Base-by-base conservation (phyloP, 2,888 invertebrate species). In the Diaperis boleti region DNA sequence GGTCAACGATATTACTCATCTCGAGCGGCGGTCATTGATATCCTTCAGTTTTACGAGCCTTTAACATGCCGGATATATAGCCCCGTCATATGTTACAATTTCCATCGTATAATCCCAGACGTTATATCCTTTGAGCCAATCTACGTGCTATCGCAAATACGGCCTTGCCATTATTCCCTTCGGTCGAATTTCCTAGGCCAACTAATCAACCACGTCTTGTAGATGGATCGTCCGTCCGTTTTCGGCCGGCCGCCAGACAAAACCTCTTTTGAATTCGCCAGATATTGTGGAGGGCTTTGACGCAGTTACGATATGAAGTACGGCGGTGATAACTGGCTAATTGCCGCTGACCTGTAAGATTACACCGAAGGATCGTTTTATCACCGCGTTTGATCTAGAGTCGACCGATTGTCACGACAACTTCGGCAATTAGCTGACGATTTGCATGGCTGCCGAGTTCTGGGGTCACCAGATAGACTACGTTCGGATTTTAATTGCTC, bases 191-290 rank as follows among this genome's bases (percentile, higher is more conserved):
- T 63, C 62, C 44, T 42, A 63, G 62, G 57, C 61, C 67, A 63
- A 66, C 69, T 73, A 73, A 73, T 73, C 72, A 73, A 70, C 71
- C 71, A 72, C 68, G 71, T 72, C 71, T 55, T 61, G 44, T 69
- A 71, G 71, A 73, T 72, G 72, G 71, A 72, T 72, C 65, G 71
- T 60, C 62, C 62, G 69, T 71, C 69, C 65, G 66, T 55, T 55
- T n/a, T 7, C 10, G 57, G 64, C 50, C 62, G 49, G 49, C 50
- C 39, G n/a, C n/a, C n/a, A n/a, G n/a, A n/a, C n/a, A 35, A 52
- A 41, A 50, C 55, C 61, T 59, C 65, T 63, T 65, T 66, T 62
- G 66, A 65, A 65, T 64, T 63, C 56, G n/a, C 56, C 17, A 18
- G 47, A 59, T 59, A 63, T 50, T 50, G 52, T 49, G n/a, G n/a